These are phyloP conservation scores for Percopsis omiscomaycus DNA, from an alignment of 2,797 vertebrate genomes.

Conservation along the genomic window DNA sequence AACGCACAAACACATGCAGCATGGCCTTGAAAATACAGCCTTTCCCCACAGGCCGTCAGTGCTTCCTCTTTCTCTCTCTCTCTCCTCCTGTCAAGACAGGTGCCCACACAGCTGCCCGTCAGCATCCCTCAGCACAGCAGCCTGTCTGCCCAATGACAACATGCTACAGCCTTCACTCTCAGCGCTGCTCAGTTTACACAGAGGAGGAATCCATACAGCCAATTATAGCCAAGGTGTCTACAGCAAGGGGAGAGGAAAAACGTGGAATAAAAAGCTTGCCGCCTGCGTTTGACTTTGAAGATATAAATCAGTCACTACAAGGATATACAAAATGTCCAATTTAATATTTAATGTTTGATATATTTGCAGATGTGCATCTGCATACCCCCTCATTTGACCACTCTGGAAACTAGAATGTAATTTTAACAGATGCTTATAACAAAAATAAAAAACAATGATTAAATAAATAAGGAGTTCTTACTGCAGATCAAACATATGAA, in stretches of 20 bases:
- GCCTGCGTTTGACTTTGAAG: constrained; percentile 7
- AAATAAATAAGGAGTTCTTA: not conserved
- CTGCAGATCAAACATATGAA: constrained; percentile 22
- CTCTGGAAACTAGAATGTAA: constrained; percentile 7
- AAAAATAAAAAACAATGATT: constrained; percentile 8
- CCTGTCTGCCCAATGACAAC: constrained; percentile 57
- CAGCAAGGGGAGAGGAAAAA: constrained; percentile 22
- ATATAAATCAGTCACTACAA: constrained; percentile 12
- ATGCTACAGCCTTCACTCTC: constrained; percentile 46
- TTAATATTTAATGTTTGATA: not conserved
- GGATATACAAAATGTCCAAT: not conserved
- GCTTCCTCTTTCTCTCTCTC: constrained; percentile 31
- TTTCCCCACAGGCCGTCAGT: constrained; percentile 61
- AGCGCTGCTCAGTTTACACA: constrained; percentile 42
- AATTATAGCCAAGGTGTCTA: constrained; percentile 32
- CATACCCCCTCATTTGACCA: not conserved
- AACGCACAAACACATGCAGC: constrained; percentile 62
- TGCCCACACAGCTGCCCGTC: constrained; percentile 76
- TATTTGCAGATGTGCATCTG: constrained; percentile 2
- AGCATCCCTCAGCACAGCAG: constrained; percentile 57
- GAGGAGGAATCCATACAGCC: constrained; percentile 37
- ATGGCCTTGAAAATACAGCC: constrained; percentile 72
- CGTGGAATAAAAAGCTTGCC: constrained; percentile 21
- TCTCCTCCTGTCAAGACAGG: constrained; percentile 62
- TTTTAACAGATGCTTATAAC: constrained; percentile 12